Conservation (phyloP, 2,888 invertebrate species). For the Onthophagus sagittarius region DNA sequence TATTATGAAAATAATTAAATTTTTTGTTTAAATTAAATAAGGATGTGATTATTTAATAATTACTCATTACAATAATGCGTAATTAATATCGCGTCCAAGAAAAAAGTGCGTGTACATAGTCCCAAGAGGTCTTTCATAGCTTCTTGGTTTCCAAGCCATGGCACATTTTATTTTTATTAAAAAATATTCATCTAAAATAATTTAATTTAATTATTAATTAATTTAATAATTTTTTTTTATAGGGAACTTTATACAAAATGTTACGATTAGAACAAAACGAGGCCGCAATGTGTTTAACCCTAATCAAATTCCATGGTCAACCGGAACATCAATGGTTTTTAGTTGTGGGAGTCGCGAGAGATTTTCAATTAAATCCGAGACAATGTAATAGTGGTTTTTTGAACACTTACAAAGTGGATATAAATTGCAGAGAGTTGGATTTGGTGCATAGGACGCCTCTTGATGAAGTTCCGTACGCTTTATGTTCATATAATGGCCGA, state of each 20-base stretch:
- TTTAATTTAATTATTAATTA: background rate
- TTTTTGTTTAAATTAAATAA: too few relatives aligned
- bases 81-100: constrained; percentile 3
- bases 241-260: constrained; percentile 71
- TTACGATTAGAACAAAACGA: constrained; percentile 92
- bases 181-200: constrained; percentile 3
- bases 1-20: too few relatives aligned
- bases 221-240: constrained; percentile 9
- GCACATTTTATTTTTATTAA: constrained; percentile 16
- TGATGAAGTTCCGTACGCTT: constrained; percentile 83
- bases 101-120: constrained; percentile 3
- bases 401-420: constrained; percentile 78
- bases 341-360: constrained; percentile 91
- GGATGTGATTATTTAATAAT: constrained; percentile 5
- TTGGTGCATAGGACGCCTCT: constrained; percentile 90
- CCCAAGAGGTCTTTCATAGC: constrained; percentile 13
- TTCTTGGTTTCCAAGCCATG: constrained; percentile 23
- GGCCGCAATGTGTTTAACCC: constrained; percentile 84
- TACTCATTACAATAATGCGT: background rate
- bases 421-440: constrained; percentile 80
- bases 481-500: constrained; percentile 88
- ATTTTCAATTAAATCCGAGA: constrained; percentile 84
- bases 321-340: constrained; percentile 52
- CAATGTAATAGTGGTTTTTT: constrained; percentile 78
- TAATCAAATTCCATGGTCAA: constrained; percentile 52